These are phyloP conservation scores for Nematostella vectensis DNA, from an alignment of 92 coral and sea anemone species.

Conservation along the genomic window DNA sequence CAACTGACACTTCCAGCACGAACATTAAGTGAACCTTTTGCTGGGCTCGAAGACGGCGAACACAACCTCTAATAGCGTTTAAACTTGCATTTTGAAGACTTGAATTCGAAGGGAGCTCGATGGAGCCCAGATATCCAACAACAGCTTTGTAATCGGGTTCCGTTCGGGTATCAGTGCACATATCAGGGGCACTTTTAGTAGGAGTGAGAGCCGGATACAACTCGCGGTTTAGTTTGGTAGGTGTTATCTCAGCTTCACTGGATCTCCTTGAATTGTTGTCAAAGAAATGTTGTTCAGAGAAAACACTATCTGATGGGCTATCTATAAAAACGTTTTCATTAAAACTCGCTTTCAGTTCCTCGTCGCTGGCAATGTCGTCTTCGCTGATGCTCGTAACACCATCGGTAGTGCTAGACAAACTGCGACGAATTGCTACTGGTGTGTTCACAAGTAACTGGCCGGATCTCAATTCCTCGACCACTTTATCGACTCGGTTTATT, in stretches of 20 bases:
- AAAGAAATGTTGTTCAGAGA: conserved; percentile 29
- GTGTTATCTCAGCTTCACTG: conserved; percentile 44
- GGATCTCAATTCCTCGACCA: conserved; percentile 82
- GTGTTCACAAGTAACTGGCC: conserved; percentile 56
- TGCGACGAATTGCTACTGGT: conserved; percentile 19
- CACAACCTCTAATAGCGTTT: conserved; percentile 75
- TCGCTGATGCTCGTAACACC: conserved; percentile 50
- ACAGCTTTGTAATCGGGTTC: conserved; percentile 48
- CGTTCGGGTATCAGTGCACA: conserved; percentile 5
- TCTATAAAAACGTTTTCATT: conserved; percentile 57
- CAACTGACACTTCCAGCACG: conserved; percentile 61
- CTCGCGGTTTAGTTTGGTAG: conserved; percentile 27
- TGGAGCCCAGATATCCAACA: conserved; percentile 94
- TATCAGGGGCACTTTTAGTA: conserved; percentile 15
- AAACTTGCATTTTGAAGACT: conserved; percentile 63
- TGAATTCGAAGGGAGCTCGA: conserved; percentile 70
- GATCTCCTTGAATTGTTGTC: conserved; percentile 27
- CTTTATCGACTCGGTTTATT: conserved; percentile 80
- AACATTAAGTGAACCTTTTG: conserved; percentile 59
- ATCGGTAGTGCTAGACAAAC: conserved; percentile 27
- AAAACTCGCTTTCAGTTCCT: conserved; percentile 78
- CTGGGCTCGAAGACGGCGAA: conserved; percentile 81
- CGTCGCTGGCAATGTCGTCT: conserved; percentile 85
- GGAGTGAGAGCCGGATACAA: conserved; percentile 49
- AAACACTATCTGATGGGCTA: conserved; percentile 44